Conservation (phyloP, 2,113 vertebrate genomes). For the Nycticorax nycticorax region DNA sequence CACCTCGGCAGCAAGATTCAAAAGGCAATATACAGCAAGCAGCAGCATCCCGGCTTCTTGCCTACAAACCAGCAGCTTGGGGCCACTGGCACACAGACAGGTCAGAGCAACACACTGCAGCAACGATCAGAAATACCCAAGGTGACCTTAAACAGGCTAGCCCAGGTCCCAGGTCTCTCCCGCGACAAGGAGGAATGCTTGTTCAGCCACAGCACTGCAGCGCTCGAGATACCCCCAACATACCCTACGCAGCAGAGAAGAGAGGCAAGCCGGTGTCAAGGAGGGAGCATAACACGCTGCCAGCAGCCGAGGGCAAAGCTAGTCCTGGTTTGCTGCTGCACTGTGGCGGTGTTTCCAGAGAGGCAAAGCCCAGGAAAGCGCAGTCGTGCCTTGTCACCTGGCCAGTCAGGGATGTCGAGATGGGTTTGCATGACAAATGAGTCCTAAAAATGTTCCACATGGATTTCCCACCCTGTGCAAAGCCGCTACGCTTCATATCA, state of each 20-base stretch:
- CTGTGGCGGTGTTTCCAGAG: background rate
- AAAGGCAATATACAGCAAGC: background rate
- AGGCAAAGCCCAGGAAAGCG: background rate
- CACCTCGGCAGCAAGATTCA: background rate
- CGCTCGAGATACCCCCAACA: rapidly evolving
- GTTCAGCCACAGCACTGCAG: background rate
- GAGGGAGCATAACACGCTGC: rapidly evolving
- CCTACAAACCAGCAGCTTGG: background rate
- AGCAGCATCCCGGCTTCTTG: background rate
- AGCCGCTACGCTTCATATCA: background rate
- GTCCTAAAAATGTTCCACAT: background rate
- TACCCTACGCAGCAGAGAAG: background rate
- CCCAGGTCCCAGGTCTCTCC: background rate
- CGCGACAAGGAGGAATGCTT: background rate
- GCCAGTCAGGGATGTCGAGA: background rate
- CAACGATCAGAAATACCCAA: background rate
- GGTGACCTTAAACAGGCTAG: background rate
- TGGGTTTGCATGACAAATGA: background rate
- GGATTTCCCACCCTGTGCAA: background rate
- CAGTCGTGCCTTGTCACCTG: background rate
- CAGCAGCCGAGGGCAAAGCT: background rate
- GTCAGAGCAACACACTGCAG: background rate
- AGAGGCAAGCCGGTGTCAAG: rapidly evolving
- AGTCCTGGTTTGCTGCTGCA: background rate
- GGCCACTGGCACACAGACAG: background rate